A percentile compares a stretch with the other conserved stretches of the same genome.
phyloP scores from a whole-genome alignment of 2,113 vertebrate genomes.

The Promerops cafer region DNA sequence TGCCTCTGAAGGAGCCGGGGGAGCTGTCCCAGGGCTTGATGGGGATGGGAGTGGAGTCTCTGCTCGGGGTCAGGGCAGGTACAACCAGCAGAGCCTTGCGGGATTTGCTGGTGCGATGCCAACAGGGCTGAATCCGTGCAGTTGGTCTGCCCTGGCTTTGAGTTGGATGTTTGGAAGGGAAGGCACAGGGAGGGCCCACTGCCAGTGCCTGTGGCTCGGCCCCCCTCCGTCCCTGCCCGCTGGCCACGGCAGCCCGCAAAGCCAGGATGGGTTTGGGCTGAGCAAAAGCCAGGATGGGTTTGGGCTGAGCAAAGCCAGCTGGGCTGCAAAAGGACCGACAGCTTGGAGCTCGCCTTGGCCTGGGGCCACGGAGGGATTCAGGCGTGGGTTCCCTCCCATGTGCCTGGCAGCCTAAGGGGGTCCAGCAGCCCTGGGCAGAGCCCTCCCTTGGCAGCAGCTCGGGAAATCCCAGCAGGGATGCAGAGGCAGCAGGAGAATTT shows the following conservation, averaged over 20 bases:
- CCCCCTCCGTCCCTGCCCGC: not conserved
- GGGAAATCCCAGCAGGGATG: not conserved
- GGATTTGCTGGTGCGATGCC: fast-evolving
- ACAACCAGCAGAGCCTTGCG: fast-evolving
- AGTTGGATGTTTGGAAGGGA: not conserved
- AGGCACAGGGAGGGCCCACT: not conserved
- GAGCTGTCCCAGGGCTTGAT: not conserved
- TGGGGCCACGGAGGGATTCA: not conserved
- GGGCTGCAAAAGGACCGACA: not conserved
- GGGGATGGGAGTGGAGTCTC: not conserved
- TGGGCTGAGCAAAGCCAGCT: not conserved
- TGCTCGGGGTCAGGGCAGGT: not conserved
- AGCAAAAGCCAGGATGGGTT: not conserved
- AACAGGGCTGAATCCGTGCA: not conserved
- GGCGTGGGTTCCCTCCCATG: not conserved
- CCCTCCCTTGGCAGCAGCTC: not conserved
- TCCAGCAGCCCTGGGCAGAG: not conserved
- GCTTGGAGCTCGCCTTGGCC: not conserved
- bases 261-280: not conserved
- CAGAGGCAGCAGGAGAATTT: not conserved
- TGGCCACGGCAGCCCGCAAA: not conserved
- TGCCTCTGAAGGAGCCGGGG: not conserved
- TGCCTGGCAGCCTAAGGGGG: not conserved
- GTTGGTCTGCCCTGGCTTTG: not conserved
- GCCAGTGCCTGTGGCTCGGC: not conserved